Evolutionary conservation across 1,140 invertebrate species (phyloP), one percentile per base, ranked within the genome.

Genomic region (Diabrotica virgifera): DNA sequence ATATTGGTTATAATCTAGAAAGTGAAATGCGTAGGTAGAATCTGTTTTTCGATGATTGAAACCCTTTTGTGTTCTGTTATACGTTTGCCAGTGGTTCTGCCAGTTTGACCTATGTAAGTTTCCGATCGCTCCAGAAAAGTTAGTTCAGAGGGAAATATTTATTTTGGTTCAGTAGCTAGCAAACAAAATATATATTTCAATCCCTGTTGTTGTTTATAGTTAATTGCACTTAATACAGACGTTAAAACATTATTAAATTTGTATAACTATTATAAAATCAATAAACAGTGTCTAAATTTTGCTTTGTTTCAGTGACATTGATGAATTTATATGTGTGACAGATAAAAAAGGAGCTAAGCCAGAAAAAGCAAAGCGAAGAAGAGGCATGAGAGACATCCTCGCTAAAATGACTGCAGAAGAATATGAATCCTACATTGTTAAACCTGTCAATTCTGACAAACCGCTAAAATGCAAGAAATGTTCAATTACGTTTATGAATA

Each of bases 281-380:
- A 86, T 88, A 77, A 86, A 84, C 0, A 86, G 86, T 0, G 85
- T 88, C 71, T 84, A 86, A 73, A 87, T 87, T 14, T 87, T 85
- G 73, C 82, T 83, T 54, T 89, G 89, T 76, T 82, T 82, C 66
- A 80, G 84, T 63, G 94, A 92, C 77, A 84, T 87, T 10, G 87
- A 92, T 74, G 82, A 87, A 6, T 94, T 95, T 78, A 90, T 91
- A 93, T 91, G 93, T 78, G 85, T 90, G 6, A 88, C 87, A 10
- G 80, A 81, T 2, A 75, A 89, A 9, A 82, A 85, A 37, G 87
- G 87, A 5, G 81, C 82, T 59, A 74, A 74, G 59, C 62, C 74
- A 11, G 76, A 70, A 0, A 90, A 92, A 79, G 90, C 89, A 14
- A 90, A 90, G 6, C 88, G 40, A 46, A 46, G 40, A 46, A 46